Evolutionary conservation across 2,888 invertebrate species (phyloP).

Genomic region (Hemicrepidius hirtus): DNA sequence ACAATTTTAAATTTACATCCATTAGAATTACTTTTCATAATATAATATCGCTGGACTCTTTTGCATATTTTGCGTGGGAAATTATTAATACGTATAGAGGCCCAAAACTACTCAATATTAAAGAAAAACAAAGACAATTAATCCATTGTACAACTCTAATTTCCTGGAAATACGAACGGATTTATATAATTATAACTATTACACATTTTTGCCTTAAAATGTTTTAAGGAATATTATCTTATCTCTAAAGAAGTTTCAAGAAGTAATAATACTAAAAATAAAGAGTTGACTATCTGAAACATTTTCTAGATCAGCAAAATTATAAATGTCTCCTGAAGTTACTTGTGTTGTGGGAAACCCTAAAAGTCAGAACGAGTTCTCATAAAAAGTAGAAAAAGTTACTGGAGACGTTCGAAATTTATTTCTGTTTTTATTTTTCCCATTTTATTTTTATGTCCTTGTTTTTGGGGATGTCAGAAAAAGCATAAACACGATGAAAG

Average conservation of each 20-base stretch:
- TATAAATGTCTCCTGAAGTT: background rate
- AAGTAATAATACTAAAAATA: background rate
- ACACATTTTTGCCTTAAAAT: background rate
- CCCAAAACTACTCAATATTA: constrained; percentile 3
- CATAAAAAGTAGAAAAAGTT: constrained; percentile 1
- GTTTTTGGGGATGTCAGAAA: background rate
- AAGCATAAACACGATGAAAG: too few relatives aligned
- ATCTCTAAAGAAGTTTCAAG: too few relatives aligned
- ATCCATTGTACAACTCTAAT: constrained; percentile 4
- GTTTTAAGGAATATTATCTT: too few relatives aligned
- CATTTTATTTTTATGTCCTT: background rate
- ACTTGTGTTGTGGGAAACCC: background rate
- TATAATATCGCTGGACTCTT: background rate
- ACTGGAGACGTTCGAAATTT: background rate
- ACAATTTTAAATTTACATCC: too few relatives aligned
- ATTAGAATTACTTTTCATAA: too few relatives aligned
- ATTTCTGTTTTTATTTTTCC: background rate
- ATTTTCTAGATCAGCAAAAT: background rate
- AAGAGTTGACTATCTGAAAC: background rate
- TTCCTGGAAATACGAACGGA: constrained; percentile 10
- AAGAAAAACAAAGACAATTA: constrained; percentile 1
- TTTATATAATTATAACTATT: constrained; percentile 11
- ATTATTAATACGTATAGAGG: background rate
- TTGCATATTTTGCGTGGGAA: constrained; percentile 14
- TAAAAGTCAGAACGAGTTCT: constrained; percentile 1